These are phyloP conservation scores for Tipula lateralis DNA, from an alignment of 2,888 invertebrate genomes.

Conservation along the genomic window DNA sequence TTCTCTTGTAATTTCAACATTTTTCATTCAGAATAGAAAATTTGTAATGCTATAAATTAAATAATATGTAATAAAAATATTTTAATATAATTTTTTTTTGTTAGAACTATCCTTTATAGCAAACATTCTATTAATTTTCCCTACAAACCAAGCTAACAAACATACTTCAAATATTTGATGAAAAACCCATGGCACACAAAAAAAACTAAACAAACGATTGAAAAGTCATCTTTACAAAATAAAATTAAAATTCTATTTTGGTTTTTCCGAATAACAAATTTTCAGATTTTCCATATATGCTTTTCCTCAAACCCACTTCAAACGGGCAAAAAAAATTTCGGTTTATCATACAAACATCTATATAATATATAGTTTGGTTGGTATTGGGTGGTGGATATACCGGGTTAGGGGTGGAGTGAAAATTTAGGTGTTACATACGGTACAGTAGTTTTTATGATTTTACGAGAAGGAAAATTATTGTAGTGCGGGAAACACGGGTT, in stretches of 20 bases:
- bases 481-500: background rate
- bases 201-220: background rate
- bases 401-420: background rate
- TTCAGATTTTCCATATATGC: background rate
- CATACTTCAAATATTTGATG: background rate
- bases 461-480: background rate
- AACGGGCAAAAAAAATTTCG: background rate
- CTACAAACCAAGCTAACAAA: background rate
- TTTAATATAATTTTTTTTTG: background rate
- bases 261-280: slow-evolving; percentile 12
- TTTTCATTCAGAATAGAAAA: background rate
- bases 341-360: background rate
- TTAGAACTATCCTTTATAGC: background rate
- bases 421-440: background rate
- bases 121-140: background rate
- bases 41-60: background rate
- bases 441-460: slow-evolving; percentile 15
- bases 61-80: background rate
- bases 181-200: background rate
- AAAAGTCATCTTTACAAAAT: background rate
- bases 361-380: background rate
- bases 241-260: background rate
- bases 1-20: too few relatives aligned
- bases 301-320: slow-evolving; percentile 2
- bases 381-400: background rate